Base-by-base conservation (phyloP, 1,140 invertebrate species). In the Drosophila lacertosa region DNA sequence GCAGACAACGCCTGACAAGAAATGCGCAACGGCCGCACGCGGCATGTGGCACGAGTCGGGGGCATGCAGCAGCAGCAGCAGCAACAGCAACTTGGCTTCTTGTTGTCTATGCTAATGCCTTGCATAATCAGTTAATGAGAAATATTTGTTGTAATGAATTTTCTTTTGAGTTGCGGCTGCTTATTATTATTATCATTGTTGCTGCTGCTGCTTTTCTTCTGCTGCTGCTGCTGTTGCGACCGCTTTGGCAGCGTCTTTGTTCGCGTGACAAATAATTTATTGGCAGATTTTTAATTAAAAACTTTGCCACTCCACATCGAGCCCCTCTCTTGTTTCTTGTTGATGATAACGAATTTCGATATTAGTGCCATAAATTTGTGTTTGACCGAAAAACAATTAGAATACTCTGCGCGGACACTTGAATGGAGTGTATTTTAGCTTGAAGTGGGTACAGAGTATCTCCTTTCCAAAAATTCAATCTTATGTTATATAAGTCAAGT, bases 121-220 rank as follows among this genome's bases (percentile, higher is more conserved):
- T 68, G 82, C 82, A 88, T 88, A 88, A 88, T 88, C 82, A 88
- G 82, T 88, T 88, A 88, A 88, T 86, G 82, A 88, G 82, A 80
- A 80, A 88, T 78, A 78, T 86, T 82, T 82, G 82, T 88, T 75
- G 82, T 88, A 84, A 80, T 84, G 74, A 77, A 77, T 77, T 77
- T 84, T 84, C 81, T 86, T 77, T 86, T 74, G 74, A 64, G 63
- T 63, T 74, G 70, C 26, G 57, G 70, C 33, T 64, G 32, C 48
- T 76, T 73, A 70, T 68, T 63, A 58, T 63, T 51, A 63, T 70
- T 57, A 57, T 70, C 63, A 44, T 64, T 55, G 40, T 44, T 60
- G 55, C 62, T 50, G 32, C 13, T 51, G 32, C 18, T 29, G 18
- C 11, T 47, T 53, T 50, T 22, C 13, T 51, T 22, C 18, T 29